Base-by-base conservation (phyloP, 2,888 invertebrate genomes). In the Synergus umbraculus region DNA sequence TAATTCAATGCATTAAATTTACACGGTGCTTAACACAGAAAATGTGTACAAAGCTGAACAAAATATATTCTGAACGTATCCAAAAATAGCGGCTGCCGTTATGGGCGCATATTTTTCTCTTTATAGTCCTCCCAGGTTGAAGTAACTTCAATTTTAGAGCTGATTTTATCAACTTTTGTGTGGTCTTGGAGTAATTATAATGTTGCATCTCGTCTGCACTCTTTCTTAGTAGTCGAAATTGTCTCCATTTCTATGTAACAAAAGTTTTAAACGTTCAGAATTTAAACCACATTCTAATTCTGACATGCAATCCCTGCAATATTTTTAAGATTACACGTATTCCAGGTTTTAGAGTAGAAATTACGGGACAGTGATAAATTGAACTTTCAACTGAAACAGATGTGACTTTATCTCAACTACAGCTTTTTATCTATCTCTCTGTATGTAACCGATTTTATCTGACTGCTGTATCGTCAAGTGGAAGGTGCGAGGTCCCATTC, bases 1-100 rank as follows among this genome's bases (percentile, higher is more conserved):
- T 73, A 73, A 73, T 73, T 73, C 54, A 54, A 54, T 73, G 73
- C 73, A 73, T 73, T 73, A 73, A 73, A 73, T 73, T 73, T 73
- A 73, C 73, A 73, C 73, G 54, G 73, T 73, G 37, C 54, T 73
- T 73, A 54, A 73, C 73, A 73, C 49, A 73, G 54, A 15, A 54
- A 73, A 73, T 73, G 73, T 73, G 37, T 73, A 73, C 54, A 73
- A 73, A 73, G 49, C 69, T 13, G 49, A 73, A 73, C 37, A 73
- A 73, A 54, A 49, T 73, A 73, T 54, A 15, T 49, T 69, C 29
- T 29, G 49, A 69, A 49, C 49, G 15, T 73, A 54, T 73, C 73
- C 73, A 73, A 73, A 73, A 73, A 73, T 73, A 73, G 54, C 73
- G n/a, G 8, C 37, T 41, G 73, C 54, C 54, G 54, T 73, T 73